These are phyloP conservation scores for Phania funesta DNA, from an alignment of 2,888 invertebrate genomes.

Conservation along the genomic window DNA sequence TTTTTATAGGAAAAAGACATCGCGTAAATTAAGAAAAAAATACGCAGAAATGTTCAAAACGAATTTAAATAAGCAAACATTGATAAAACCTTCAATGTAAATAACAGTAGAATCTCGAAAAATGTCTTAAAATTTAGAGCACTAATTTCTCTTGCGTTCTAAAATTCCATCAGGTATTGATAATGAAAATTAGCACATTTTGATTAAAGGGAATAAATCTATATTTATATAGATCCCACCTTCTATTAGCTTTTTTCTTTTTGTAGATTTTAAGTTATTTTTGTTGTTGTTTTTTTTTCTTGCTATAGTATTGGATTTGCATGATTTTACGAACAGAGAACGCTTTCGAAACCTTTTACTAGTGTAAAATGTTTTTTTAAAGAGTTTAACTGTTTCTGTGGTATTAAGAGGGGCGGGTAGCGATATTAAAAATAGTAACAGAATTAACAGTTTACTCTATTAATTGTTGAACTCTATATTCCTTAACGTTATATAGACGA, in stretches of 20 bases:
- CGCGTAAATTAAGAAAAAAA: neutral
- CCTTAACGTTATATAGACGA: slow-evolving; percentile 36
- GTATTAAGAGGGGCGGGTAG: neutral
- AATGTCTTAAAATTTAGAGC: slow-evolving; percentile 1
- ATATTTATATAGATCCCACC: slow-evolving; percentile 11
- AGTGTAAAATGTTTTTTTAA: neutral
- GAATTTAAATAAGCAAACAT: neutral
- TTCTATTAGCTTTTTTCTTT: neutral
- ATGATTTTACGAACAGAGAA: slow-evolving; percentile 52
- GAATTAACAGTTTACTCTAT: slow-evolving; percentile 44
- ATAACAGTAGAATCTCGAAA: slow-evolving; percentile 13
- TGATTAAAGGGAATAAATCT: slow-evolving; percentile 35
- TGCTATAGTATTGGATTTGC: neutral
- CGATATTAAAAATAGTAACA: slow-evolving; percentile 21
- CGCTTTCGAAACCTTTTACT: slow-evolving; percentile 24
- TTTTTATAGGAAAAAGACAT: neutral
- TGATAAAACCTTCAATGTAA: neutral
- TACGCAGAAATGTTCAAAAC: neutral
- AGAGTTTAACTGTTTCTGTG: slow-evolving; percentile 45
- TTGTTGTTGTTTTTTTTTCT: neutral
- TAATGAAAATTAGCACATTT: slow-evolving; percentile 12
- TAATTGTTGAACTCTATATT: slow-evolving; percentile 27
- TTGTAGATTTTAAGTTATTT: neutral
- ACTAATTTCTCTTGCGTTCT: neutral
- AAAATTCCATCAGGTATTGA: neutral